Evolutionary conservation across 2,113 vertebrate species (phyloP).

Genomic region (Microtus oregoni): DNA sequence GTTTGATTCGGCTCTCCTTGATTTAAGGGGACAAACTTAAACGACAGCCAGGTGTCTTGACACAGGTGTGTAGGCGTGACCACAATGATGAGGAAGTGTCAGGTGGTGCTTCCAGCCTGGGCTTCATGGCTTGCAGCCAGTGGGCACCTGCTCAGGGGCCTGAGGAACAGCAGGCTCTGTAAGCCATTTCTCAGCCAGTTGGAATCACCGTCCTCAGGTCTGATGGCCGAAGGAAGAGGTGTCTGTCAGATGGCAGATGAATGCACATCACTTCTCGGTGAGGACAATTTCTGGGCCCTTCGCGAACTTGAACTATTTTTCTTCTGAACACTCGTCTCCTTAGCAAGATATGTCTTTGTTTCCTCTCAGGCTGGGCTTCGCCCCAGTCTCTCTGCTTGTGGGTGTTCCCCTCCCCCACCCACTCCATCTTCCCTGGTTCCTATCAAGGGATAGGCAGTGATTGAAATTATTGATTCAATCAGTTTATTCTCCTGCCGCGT

Average conservation of each 20-base stretch:
- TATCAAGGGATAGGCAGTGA: constrained; percentile 63
- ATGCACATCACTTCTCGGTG: not conserved
- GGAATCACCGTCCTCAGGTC: not conserved
- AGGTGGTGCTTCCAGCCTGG: not conserved
- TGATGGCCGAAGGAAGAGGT: not conserved
- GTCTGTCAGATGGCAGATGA: not conserved
- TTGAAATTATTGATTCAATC: constrained; percentile 75
- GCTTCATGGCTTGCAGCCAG: fast-evolving
- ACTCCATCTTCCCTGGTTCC: constrained; percentile 48
- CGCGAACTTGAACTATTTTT: not conserved
- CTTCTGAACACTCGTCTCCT: not conserved
- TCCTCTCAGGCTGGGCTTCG: not conserved
- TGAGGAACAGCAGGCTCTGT: not conserved
- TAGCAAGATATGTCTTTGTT: not conserved
- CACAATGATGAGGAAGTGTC: not conserved
- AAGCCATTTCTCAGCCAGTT: not conserved
- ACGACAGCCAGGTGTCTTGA: not conserved
- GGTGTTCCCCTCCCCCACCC: not conserved
- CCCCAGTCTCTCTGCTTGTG: not conserved
- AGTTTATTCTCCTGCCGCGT: constrained; percentile 16
- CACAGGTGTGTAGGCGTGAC: too few species aligned
- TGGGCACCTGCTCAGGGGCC: not conserved
- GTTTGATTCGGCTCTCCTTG: not conserved
- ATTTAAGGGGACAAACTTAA: not conserved
- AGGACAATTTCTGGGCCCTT: not conserved